Base-by-base conservation (phyloP, 2,797 vertebrate genomes). In the Phylloscopus collybita region DNA sequence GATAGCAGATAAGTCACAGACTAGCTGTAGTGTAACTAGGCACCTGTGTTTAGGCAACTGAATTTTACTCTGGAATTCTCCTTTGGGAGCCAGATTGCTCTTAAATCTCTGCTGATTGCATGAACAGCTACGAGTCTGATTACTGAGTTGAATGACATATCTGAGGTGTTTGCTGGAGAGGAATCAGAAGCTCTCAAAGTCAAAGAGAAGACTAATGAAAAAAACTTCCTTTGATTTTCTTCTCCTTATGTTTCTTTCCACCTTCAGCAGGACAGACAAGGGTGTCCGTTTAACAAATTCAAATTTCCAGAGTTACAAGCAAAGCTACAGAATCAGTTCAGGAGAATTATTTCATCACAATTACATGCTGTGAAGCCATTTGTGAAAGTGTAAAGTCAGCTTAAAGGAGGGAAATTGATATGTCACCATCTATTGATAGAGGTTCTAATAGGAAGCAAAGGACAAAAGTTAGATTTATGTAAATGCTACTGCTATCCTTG, bases 341-440 rank as follows among this genome's bases (percentile, higher is more conserved):
- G 44, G 73, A 84, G 70, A 95, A 94, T 93, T 91, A 90, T 95
- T 90, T 95, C 80, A 90, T 62, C 71, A 84, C 61, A 79, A 96
- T 97, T 98, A 96, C 95, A 94, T 94, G 92, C 95, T 97, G 96
- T 95, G 89, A 95, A 97, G 95, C 88, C 95, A 95, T 84, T 97
- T 97, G 95, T 95, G 94, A 96, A 98, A 97, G 94, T 96, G 97
- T 94, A 86, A 96, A 96, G 88, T 97, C 96, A 96, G 94, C 95
- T 92, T 93, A 96, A 93, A 96, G 84, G 90, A 94, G 81, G 96
- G 91, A 97, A 97, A 97, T 94, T 97, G 93, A 94, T 97, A 96
- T 97, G 95, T 96, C 92, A 95, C 72, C 47, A 49, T 91, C 82
- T 95, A 92, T 90, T 95, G 92, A 90, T 94, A 93, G 69, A 83